Conservation (phyloP, 2,888 invertebrate species). For the Eristalis pertinax region DNA sequence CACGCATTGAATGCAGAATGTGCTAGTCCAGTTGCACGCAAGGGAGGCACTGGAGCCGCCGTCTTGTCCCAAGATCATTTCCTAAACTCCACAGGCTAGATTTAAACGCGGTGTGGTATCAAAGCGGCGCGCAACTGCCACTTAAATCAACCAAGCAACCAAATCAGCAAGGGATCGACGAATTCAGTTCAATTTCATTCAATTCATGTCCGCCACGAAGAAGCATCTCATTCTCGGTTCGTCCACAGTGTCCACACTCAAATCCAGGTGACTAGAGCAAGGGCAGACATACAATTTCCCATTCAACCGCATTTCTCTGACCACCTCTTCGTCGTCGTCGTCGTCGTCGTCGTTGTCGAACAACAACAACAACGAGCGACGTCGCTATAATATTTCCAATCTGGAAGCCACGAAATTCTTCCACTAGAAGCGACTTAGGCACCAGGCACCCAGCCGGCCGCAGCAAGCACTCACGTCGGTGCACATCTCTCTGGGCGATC, state of each 20-base stretch:
- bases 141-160: too few relatives aligned
- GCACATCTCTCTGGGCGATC: background rate
- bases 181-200: too few relatives aligned
- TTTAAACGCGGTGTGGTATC: too few relatives aligned
- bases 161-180: too few relatives aligned
- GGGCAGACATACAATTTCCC: background rate
- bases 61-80: too few relatives aligned
- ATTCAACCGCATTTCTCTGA: background rate
- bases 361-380: background rate
- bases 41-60: too few relatives aligned
- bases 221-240: too few relatives aligned
- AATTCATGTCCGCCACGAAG: too few relatives aligned
- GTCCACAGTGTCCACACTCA: background rate
- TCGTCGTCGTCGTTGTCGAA: background rate
- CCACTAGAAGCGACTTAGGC: constrained; percentile 16
- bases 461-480: background rate
- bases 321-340: background rate
- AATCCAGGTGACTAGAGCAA: background rate
- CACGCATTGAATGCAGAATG: too few relatives aligned
- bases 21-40: too few relatives aligned
- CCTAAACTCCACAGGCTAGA: too few relatives aligned
- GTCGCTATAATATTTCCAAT: background rate
- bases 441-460: background rate
- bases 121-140: too few relatives aligned
- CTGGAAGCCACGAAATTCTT: constrained; percentile 10